Percentiles rank a stretch among this genome's conserved stretches.
Conservation (phyloP, 2,797 vertebrate genomes). For the Centroberyx gerrardi region DNA sequence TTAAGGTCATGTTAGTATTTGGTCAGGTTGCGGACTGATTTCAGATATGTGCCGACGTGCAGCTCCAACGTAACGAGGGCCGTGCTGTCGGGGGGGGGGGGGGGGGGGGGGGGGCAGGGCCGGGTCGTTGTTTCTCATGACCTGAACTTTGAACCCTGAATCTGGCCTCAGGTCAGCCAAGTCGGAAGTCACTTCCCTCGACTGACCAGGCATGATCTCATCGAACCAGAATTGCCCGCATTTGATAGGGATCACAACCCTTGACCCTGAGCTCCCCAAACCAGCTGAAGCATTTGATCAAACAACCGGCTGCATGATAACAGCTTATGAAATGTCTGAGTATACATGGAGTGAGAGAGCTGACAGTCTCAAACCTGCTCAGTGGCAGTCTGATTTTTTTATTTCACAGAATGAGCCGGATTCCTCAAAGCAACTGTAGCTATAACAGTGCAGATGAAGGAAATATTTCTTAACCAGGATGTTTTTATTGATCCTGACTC, state of each 20-base stretch:
- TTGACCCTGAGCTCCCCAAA: conserved; percentile 33
- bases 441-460: conserved; percentile 4
- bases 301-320: not conserved
- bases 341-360: no score
- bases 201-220: conserved; percentile 65
- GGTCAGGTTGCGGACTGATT: conserved; percentile 7
- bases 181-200: conserved; percentile 67
- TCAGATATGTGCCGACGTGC: conserved; percentile 20
- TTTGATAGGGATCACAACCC: conserved; percentile 26
- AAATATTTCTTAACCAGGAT: conserved; percentile 13
- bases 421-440: not conserved
- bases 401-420: not conserved
- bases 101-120: not conserved
- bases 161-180: conserved; percentile 48
- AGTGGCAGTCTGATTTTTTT: not conserved
- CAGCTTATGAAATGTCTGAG: not conserved
- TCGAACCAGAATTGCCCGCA: conserved; percentile 31
- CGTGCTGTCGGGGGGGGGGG: not conserved
- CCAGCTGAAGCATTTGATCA: not conserved
- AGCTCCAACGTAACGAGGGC: not conserved
- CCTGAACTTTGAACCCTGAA: conserved; percentile 71
- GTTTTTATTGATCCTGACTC: conserved; percentile 47
- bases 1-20: conserved; percentile 40
- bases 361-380: no score
- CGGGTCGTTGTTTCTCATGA: conserved; percentile 61